Evolutionary conservation across 2,797 vertebrate species (phyloP).

Genomic region (Sebastes hopkinsi): DNA sequence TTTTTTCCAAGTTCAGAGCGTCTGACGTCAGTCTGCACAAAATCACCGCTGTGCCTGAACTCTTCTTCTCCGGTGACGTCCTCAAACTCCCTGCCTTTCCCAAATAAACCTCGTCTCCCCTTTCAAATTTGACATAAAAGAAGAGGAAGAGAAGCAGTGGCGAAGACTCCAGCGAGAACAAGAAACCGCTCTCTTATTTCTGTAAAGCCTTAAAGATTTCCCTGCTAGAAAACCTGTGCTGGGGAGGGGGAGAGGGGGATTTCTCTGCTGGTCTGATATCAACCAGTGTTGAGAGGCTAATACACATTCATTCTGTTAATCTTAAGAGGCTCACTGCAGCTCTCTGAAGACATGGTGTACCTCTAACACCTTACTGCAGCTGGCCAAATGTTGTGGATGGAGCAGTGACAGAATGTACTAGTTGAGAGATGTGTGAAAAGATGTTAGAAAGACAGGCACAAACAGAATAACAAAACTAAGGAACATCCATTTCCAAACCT

Average conservation of each 20-base stretch:
- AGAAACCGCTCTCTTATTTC: conserved; percentile 41
- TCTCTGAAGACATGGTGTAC: conserved; percentile 10
- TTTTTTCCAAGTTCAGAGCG: conserved; percentile 27
- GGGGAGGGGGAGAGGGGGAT: conserved; percentile 6
- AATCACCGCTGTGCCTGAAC: conserved; percentile 14
- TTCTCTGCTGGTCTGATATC: conserved; percentile 37
- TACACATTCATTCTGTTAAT: conserved; percentile 34
- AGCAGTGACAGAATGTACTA: conserved; percentile 17
- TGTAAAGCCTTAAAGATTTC: conserved; percentile 49
- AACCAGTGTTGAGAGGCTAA: conserved; percentile 35
- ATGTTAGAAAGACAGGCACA: background rate
- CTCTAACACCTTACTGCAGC: conserved; percentile 7
- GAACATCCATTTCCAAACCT: conserved; percentile 3
- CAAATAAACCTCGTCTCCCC: conserved; percentile 46
- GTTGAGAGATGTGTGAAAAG: conserved; percentile 1
- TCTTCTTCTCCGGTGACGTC: conserved; percentile 26
- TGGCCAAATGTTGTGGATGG: conserved; percentile 17
- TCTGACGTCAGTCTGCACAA: conserved; percentile 9
- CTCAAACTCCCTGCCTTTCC: conserved; percentile 24
- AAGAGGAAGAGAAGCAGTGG: conserved; percentile 29
- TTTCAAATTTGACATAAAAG: conserved; percentile 67
- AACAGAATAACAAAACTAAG: background rate
- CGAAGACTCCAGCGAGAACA: conserved; percentile 41
- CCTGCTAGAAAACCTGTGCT: conserved; percentile 43
- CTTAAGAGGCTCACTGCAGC: conserved; percentile 24